These are phyloP conservation scores for Gymnogyps californianus DNA, from an alignment of 2,113 vertebrate species.

Conservation along the genomic window DNA sequence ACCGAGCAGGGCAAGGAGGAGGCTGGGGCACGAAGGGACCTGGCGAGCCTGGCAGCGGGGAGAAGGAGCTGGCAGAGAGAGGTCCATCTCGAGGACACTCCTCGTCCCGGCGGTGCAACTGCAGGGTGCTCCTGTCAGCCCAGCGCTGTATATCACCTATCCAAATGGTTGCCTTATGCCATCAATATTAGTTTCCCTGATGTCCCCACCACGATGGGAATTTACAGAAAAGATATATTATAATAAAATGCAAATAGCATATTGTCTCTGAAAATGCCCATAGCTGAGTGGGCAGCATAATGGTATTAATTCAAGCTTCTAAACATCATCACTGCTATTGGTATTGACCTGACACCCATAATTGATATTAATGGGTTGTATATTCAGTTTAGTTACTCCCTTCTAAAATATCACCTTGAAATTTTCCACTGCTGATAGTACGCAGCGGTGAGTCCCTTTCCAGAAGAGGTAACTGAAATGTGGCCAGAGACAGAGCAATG, in stretches of 20 bases:
- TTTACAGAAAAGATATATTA: not conserved
- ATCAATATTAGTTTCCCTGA: not conserved
- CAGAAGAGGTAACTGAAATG: not conserved
- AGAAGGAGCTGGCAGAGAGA: not conserved
- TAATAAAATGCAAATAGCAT: conserved; percentile 4
- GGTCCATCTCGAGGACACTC: fast-evolving
- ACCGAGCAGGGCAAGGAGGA: not conserved
- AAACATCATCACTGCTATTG: not conserved
- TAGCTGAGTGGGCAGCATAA: conserved; percentile 14
- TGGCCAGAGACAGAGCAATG: not conserved
- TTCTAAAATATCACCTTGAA: conserved; percentile 41
- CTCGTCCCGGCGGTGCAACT: not conserved
- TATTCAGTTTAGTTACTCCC: not conserved
- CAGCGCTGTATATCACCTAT: not conserved
- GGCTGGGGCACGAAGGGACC: not conserved
- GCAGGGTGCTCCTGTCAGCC: not conserved
- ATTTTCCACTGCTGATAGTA: not conserved
- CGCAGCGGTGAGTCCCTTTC: not conserved
- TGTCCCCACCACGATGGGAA: not conserved
- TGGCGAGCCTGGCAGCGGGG: not conserved
- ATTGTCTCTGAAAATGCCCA: not conserved
- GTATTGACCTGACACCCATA: conserved; percentile 30
- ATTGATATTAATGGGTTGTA: conserved; percentile 33
- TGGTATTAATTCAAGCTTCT: conserved; percentile 8
- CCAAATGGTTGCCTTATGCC: not conserved